Evolutionary conservation across 2,113 vertebrate genomes (phyloP), one percentile per base, ranked within the genome.

Genomic region (Pelusios castaneus): DNA sequence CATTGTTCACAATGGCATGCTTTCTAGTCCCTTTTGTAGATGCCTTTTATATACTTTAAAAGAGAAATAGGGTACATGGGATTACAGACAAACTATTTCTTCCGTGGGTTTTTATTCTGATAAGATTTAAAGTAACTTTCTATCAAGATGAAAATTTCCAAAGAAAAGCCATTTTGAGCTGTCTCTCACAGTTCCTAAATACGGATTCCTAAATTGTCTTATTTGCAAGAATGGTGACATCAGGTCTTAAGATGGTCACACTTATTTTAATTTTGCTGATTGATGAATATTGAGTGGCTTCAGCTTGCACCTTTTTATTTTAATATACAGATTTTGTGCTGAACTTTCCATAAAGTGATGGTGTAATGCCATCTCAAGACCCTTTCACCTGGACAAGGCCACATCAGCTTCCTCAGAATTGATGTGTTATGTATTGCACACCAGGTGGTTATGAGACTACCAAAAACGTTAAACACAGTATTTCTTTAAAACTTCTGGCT

Each of bases 111-210:
- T n/a, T 75, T 82, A 86, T 17, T 81, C 45, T 84, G 94, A 92
- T 27, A 90, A 47, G 41, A 27, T n/a, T 85, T 94, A 67, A 47
- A 92, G 58, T 49, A 89, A 94, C 87, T 76, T 76, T 73, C 78
- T 45, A 19, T 43, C 58, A 82, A n/a, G 80, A 91, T 19, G 87
- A 85, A 95, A 91, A 51, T 82, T 91, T 80, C 87, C 90, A 95
- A 90, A 86, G 31, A 7, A 0, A 13, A 91, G 49, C 21, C 3
- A 90, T 11, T 56, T 52, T 52, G 51, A 52, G 13, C 13, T 14
- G 49, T 52, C 51, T 52, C 10, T 16, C 4, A 5, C 91, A 7
- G 55, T 60, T 88, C 70, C 27, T 82, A n/a, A 86, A 1, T 47
- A 73, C 17, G 67, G 47, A 84, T 93, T 45, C 84, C 73, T 82